Base-by-base conservation (phyloP, 2,113 vertebrate genomes). In the Myodes glareolus region DNA sequence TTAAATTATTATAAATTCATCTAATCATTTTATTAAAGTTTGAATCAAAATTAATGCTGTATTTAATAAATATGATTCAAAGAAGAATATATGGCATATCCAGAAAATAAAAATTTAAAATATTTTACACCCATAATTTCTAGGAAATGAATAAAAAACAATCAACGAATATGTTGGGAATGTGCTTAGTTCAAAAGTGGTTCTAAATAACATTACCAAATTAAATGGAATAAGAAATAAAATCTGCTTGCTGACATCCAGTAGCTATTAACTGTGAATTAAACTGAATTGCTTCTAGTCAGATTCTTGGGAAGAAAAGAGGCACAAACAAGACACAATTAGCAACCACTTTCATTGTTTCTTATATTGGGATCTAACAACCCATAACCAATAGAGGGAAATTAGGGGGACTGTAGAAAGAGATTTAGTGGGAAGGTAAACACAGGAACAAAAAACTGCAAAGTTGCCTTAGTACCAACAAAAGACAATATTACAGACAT, bases 41-140 rank as follows among this genome's bases (percentile, higher is more conserved):
- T 94, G 25, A 93, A 91, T 73, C 90, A 95, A 95, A 96, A 88
- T 97, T 94, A 94, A 81, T 90, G 90, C 95, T 90, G 1, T 75
- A 96, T 96, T 94, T 90, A 93, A 73, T 93, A 93, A 95, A 72
- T 77, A 90, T 88, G 93, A 94, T 67, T 92, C 72, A 94, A 92
- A 94, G 21, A 88, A 93, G 87, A 97, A 81, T 88, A 97, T 97
- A 95, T 91, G 65, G 31, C 80, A 92, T 93, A 77, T 67, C 88
- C 72, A 88, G 73, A 65, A 96, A 85, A 94, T 97, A 96, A 93
- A 97, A 96, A 88, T 96, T 96, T 94, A 78, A 93, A 96, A 95
- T 96, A 96, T 96, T 86, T 70, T 10, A 78, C 95, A 94, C 42
- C 77, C 92, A 84, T 82, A 45, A 97, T 94, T 96, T 97, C 84